phyloP scores from a whole-genome alignment of 2,113 vertebrate species.

The Lutjanus erythropterus region DNA sequence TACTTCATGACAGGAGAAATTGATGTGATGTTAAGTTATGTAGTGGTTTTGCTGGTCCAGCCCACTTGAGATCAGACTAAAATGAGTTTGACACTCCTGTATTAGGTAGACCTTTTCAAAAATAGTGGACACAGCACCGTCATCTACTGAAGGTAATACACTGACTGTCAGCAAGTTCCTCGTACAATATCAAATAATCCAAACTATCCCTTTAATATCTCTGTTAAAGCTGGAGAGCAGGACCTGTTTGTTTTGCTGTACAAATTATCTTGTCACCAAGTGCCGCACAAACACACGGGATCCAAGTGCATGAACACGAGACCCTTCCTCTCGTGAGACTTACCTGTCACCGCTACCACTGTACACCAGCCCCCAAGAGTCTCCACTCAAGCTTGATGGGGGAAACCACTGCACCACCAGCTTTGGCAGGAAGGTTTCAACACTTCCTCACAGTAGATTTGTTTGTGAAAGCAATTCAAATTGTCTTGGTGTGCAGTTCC shows the following conservation, averaged over 20 bases:
- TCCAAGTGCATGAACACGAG: conserved; percentile 35
- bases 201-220: too few species aligned
- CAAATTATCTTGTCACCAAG: conserved; percentile 31
- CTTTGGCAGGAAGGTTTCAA: conserved; percentile 29
- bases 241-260: conserved; percentile 43
- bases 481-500: conserved; percentile 25
- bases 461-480: conserved; percentile 39
- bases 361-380: conserved; percentile 23
- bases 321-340: conserved; percentile 48
- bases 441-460: conserved; percentile 28
- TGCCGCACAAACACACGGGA: not conserved
- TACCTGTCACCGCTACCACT: conserved; percentile 23
- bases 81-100: too few species aligned
- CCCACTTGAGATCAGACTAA: too few species aligned
- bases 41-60: too few species aligned
- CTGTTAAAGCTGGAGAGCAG: conserved; percentile 37
- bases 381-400: not conserved
- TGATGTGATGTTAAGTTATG: too few species aligned
- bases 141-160: too few species aligned
- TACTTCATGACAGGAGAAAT: too few species aligned
- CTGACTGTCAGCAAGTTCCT: too few species aligned
- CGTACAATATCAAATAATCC: too few species aligned
- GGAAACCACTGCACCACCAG: conserved; percentile 26
- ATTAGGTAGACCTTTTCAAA: too few species aligned
- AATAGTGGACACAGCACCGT: too few species aligned